phyloP scores from a whole-genome alignment of 2,113 vertebrate species.

The Ptilorrhoa leucosticta region DNA sequence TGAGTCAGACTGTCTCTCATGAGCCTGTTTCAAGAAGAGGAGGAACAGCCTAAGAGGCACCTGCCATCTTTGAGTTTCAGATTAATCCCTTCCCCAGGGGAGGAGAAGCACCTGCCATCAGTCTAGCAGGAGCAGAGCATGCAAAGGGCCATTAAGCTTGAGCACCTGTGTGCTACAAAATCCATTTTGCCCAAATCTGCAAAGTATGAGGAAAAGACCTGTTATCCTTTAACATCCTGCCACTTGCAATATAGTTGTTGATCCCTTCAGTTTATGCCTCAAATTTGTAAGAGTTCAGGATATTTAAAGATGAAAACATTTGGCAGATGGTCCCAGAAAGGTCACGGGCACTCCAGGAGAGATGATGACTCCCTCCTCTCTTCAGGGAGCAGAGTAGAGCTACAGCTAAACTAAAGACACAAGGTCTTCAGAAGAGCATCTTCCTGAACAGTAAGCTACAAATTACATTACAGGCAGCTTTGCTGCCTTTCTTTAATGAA shows the following conservation, averaged over 20 bases:
- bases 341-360: background rate
- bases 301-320: background rate
- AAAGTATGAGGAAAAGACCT: background rate
- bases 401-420: background rate
- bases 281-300: background rate
- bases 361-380: background rate
- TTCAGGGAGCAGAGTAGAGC: background rate
- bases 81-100: background rate
- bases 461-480: background rate
- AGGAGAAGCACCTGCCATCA: background rate
- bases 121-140: background rate
- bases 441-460: background rate
- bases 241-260: background rate
- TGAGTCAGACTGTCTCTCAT: background rate
- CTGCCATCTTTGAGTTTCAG: background rate
- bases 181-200: background rate
- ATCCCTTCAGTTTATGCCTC: background rate
- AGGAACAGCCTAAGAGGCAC: background rate
- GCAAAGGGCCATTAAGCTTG: fast-evolving
- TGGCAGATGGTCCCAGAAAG: background rate
- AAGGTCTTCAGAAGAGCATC: background rate
- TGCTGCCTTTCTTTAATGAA: background rate
- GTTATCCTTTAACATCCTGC: background rate
- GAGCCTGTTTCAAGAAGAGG: background rate
- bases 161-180: background rate